phyloP scores from a whole-genome alignment of 2,888 invertebrate genomes.

The Gibbula magus region DNA sequence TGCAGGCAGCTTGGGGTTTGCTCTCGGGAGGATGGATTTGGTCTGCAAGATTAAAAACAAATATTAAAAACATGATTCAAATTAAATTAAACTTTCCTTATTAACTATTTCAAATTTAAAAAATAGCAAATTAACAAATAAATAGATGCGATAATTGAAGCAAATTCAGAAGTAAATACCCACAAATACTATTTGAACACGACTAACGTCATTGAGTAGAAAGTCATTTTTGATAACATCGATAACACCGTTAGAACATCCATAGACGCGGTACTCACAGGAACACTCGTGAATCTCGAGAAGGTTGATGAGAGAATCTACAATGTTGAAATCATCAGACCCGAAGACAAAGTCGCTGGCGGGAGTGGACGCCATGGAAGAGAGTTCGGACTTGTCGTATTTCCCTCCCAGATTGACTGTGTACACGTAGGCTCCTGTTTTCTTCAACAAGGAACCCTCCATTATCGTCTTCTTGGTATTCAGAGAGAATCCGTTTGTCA shows the following conservation, averaged over 20 bases:
- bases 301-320: slow-evolving; percentile 60
- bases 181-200: no score
- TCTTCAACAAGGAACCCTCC: slow-evolving; percentile 26
- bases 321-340: slow-evolving; percentile 59
- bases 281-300: slow-evolving; percentile 63
- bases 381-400: slow-evolving; percentile 59
- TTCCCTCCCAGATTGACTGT: slow-evolving; percentile 64
- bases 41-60: slow-evolving; percentile 10
- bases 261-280: slow-evolving; percentile 32
- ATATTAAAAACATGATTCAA: no score
- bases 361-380: slow-evolving; percentile 60
- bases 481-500: slow-evolving; percentile 31
- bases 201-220: no score
- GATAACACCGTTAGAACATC: no score
- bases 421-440: slow-evolving; percentile 65
- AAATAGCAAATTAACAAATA: no score
- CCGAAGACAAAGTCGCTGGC: slow-evolving; percentile 62
- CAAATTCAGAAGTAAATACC: no score
- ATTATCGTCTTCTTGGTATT: slow-evolving; percentile 11
- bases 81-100: no score
- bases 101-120: no score
- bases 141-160: no score
- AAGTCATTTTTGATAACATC: no score
- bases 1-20: slow-evolving; percentile 21
- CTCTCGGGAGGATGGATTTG: slow-evolving; percentile 32